Base-by-base conservation (phyloP, 2,797 vertebrate genomes). In the Microctenopoma steveboyesi region DNA sequence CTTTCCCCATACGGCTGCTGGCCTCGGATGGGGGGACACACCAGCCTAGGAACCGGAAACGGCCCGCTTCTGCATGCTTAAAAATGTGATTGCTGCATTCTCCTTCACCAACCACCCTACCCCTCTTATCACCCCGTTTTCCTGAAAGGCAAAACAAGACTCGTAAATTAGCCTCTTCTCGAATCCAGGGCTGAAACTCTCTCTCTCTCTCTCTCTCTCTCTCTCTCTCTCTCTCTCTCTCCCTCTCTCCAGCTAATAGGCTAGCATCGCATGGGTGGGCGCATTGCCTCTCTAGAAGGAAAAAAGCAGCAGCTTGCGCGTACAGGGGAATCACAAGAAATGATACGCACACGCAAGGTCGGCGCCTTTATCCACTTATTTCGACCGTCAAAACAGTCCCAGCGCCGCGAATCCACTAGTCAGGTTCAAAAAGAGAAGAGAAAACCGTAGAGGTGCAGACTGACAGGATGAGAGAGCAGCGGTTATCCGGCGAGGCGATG, bases 11-110 rank as follows among this genome's bases (percentile, higher is more conserved):
- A 92, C 93, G 91, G 91, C 92, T 92, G 92, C 90, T 91, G 90
- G 90, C 89, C 88, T 90, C 86, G 86, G 93, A 93, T 92, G 86
- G 91, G 93, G 88, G 79, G 65, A 92, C 92, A 93, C 90, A 94
- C 85, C 87, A 94, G 91, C 89, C 94, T 94, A 94, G 90, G 93
- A 94, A 95, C 94, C 95, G 95, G 95, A 95, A 95, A 94, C 93
- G 86, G 93, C 92, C 93, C 93, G 91, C 88, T 92, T 90, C 88
- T 93, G 91, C 91, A 93, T 91, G 88, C 90, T 92, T 93, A 92
- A 89, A 93, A 93, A 91, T 88, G 84, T 88, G 85, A 91, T 86
- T 92, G 92, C 92, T 93, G 93, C 93, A 94, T 95, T 94, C 92
- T 94, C 93, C 92, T 94, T 92, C 89, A 92, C 89, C 89, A 81